Base-by-base conservation (phyloP, 2,888 invertebrate genomes). In the Meiosimyza platycephala region DNA sequence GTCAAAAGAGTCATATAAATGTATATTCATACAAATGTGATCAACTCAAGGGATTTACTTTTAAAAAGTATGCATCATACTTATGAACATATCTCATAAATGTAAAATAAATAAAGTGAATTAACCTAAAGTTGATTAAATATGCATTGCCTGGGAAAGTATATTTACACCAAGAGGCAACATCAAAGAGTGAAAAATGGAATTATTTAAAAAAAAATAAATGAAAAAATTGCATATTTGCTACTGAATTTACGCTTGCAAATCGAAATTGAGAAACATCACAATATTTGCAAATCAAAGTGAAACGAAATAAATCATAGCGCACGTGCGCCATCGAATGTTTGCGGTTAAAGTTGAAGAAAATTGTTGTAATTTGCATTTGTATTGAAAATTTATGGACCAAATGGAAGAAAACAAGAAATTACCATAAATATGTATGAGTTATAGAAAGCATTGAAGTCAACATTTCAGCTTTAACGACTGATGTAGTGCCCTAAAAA, bases 291-390 rank as follows among this genome's bases (percentile, higher is more conserved):
- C 70, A 47, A 63, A 62, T 62, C 62, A 63, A 62, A 63, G 50
- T 50, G 48, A 52, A 59, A 51, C 15, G 50, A 50, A 69, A 50
- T 16, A 63, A 62, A 70, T 70, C 33, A 63, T 48, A 52, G 62
- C 62, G 68, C 72, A 72, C 72, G 72, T 72, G 72, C 72, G 72
- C 55, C 54, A 18, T 55, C 47, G 64, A 72, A 68, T 72, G 28
- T 67, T 72, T 72, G 72, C 72, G 72, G 72, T 72, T 69, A 55
- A 64, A 22, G 50, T 13, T 33, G 57, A 50, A 50, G 52, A 47
- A 47, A 57, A 40, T 63, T 70, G 3, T 51, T 62, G 62, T 63
- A 63, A 70, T 70, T 70, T 70, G 63, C 62, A 70, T 70, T 70
- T 70, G 59, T 40, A 60, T 70, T 70, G 33, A 62, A 51, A 63